Percentiles rank a stretch among this genome's conserved stretches.
Evolutionary conservation across 2,113 vertebrate species (phyloP).

Genomic region (Hassar affinis): DNA sequence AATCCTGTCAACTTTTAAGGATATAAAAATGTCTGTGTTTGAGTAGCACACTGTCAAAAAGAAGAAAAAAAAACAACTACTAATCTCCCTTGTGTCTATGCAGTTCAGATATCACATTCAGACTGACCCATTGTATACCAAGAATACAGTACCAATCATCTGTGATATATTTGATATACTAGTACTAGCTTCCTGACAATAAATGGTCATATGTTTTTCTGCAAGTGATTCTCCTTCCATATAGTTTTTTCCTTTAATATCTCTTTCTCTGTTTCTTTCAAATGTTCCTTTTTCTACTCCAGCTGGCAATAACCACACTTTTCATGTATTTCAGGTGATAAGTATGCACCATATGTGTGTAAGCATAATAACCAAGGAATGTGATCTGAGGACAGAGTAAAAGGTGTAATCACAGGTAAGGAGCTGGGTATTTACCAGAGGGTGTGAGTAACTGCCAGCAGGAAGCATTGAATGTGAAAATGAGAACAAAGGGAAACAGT

Average conservation of each 20-base stretch:
- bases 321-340: not conserved
- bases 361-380: not conserved
- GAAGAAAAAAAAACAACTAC: not conserved
- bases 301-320: not conserved
- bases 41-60: not conserved
- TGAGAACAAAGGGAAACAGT: not conserved
- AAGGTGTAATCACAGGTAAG: not conserved
- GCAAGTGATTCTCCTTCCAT: not conserved
- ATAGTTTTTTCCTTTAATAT: not conserved
- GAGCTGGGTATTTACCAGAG: not conserved
- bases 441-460: not conserved
- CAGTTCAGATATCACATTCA: not conserved
- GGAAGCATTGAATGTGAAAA: constrained; percentile 17
- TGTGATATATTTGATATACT: not conserved
- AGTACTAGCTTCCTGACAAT: not conserved
- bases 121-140: not conserved
- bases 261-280: not conserved
- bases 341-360: not conserved
- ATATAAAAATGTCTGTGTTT: not conserved
- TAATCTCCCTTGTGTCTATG: not conserved
- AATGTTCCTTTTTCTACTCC: not conserved
- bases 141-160: not conserved
- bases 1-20: constrained; percentile 7
- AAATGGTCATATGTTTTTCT: not conserved
- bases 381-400: not conserved